phyloP scores from a whole-genome alignment of 2,797 vertebrate genomes.

The Chelon auratus region DNA sequence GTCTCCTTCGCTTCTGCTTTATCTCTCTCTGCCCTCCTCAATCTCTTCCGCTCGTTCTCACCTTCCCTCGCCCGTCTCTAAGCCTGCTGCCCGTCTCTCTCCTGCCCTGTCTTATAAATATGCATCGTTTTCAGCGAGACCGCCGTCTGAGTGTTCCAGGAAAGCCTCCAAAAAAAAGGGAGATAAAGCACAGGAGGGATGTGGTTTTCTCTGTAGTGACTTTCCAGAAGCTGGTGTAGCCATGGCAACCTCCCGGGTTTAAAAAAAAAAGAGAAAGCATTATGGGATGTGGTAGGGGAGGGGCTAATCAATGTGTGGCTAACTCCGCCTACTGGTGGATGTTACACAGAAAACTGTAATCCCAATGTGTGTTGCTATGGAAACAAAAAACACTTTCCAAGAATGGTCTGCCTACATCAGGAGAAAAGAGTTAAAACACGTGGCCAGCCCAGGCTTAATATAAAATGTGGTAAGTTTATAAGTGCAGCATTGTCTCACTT shows the following conservation, averaged over 20 bases:
- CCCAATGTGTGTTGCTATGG: conserved; percentile 71
- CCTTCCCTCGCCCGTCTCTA: conserved; percentile 29
- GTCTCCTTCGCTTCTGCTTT: conserved; percentile 39
- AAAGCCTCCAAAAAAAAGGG: conserved; percentile 40
- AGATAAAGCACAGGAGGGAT: conserved; percentile 45
- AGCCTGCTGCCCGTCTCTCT: conserved; percentile 42
- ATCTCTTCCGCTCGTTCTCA: conserved; percentile 26
- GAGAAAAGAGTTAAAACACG: neutral
- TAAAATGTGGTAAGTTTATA: neutral
- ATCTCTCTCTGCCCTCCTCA: conserved; percentile 15
- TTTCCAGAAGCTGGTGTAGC: conserved; percentile 58
- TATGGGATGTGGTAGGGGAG: conserved; percentile 65
- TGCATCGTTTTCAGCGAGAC: conserved; percentile 55
- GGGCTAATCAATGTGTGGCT: conserved; percentile 44
- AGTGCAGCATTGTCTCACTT: too few species aligned
- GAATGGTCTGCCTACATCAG: neutral
- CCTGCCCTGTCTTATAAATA: conserved; percentile 61
- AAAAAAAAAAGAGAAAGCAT: conserved; percentile 41
- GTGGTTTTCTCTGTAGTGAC: conserved; percentile 58
- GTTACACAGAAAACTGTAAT: conserved; percentile 57
- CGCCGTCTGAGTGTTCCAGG: conserved; percentile 53
- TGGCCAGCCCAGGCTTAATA: neutral
- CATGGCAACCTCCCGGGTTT: conserved; percentile 50
- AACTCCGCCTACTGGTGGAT: conserved; percentile 55
- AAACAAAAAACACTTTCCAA: conserved; percentile 63